phyloP scores from a whole-genome alignment of 2,888 invertebrate species.

The Brachyptera putata region DNA sequence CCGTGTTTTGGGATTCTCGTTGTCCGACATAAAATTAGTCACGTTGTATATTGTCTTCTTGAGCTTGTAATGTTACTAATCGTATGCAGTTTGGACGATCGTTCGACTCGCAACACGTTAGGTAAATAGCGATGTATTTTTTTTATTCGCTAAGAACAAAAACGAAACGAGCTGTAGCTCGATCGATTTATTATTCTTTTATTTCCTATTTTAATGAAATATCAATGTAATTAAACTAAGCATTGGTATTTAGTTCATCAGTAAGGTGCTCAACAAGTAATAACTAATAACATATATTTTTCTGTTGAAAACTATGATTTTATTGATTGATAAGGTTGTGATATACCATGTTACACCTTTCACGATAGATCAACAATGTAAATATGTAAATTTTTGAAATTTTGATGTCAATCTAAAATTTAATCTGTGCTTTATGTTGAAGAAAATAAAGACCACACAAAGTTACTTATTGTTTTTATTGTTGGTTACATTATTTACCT shows the following conservation, averaged over 20 bases:
- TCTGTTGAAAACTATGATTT: conserved; percentile 3
- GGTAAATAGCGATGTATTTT: background rate
- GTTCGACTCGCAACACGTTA: too few relatives aligned
- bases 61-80: too few relatives aligned
- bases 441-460: conserved; percentile 10
- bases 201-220: background rate
- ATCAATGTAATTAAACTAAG: conserved; percentile 1
- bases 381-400: conserved; percentile 18
- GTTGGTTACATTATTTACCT: too few relatives aligned
- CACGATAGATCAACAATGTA: conserved; percentile 14
- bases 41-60: background rate
- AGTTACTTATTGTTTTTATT: too few relatives aligned
- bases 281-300: conserved; percentile 13
- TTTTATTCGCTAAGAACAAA: conserved; percentile 10
- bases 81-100: too few relatives aligned
- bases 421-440: conserved; percentile 20
- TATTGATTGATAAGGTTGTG: background rate
- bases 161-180: background rate
- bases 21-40: background rate
- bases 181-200: background rate
- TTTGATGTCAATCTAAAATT: conserved; percentile 18
- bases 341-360: background rate
- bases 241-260: conserved; percentile 5
- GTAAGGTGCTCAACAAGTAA: conserved; percentile 17
- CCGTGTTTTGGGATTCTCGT: background rate